Conservation (phyloP, 2,797 vertebrate species). For the Halcyon badia region DNA sequence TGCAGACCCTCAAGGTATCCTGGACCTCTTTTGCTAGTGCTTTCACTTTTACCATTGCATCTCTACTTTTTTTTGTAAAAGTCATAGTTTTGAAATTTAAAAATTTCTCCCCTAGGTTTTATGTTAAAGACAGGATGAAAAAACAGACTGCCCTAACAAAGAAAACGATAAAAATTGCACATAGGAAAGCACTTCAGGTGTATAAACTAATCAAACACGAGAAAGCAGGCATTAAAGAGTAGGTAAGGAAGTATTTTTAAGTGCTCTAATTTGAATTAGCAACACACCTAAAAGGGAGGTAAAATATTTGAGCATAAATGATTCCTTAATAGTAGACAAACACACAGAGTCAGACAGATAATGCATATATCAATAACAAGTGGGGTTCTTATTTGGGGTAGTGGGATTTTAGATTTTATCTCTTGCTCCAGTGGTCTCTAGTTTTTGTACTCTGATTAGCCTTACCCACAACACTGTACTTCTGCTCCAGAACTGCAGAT, state of each 20-base stretch:
- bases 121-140: background rate
- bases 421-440: background rate
- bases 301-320: background rate
- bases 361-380: background rate
- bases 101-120: background rate
- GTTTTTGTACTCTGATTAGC: background rate
- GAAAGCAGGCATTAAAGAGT: background rate
- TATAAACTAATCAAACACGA: constrained; percentile 18
- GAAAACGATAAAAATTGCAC: constrained; percentile 14
- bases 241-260: constrained; percentile 28
- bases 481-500: background rate
- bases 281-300: background rate
- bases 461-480: background rate
- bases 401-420: background rate
- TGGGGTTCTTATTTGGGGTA: background rate
- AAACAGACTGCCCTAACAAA: background rate
- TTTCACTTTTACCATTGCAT: background rate
- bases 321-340: background rate
- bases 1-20: background rate
- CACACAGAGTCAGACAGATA: background rate
- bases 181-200: background rate
- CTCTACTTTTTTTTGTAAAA: background rate
- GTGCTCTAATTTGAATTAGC: background rate
- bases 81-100: background rate
- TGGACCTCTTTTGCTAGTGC: background rate